phyloP scores from a whole-genome alignment of 2,888 invertebrate species.

The Podabrus alpinus region DNA sequence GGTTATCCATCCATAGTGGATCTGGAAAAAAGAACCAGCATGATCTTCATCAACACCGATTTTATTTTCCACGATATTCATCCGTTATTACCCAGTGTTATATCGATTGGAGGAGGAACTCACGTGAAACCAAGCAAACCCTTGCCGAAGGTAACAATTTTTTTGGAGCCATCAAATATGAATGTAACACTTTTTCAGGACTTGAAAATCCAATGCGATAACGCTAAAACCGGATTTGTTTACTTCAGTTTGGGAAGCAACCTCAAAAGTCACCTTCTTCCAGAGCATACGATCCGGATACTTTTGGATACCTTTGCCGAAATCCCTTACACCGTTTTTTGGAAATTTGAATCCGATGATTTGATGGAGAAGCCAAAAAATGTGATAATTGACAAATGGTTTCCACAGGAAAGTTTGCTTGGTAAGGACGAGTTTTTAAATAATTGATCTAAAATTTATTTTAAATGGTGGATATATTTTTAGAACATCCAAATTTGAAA shows the following conservation, averaged over 20 bases:
- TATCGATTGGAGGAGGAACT: no score
- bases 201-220: background rate
- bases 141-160: background rate
- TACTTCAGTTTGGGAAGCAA: background rate
- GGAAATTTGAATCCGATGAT: background rate
- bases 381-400: background rate
- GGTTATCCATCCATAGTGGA: background rate
- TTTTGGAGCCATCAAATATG: no score
- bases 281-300: background rate
- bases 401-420: background rate
- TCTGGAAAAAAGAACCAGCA: background rate
- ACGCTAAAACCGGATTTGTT: background rate
- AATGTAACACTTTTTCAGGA: constrained; percentile 31
- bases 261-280: background rate
- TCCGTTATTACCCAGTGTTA: no score
- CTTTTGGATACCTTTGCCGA: background rate
- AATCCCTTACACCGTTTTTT: background rate
- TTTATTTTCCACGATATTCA: no score
- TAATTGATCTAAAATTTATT: no score
- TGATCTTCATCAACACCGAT: background rate
- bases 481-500: background rate
- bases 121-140: no score
- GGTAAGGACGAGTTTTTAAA: no score
- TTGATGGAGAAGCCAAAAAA: background rate
- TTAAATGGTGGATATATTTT: no score